Percentiles rank a stretch among this genome's conserved stretches.
Evolutionary conservation across 2,113 vertebrate genomes (phyloP).

Genomic region (Artemisiospiza belli): DNA sequence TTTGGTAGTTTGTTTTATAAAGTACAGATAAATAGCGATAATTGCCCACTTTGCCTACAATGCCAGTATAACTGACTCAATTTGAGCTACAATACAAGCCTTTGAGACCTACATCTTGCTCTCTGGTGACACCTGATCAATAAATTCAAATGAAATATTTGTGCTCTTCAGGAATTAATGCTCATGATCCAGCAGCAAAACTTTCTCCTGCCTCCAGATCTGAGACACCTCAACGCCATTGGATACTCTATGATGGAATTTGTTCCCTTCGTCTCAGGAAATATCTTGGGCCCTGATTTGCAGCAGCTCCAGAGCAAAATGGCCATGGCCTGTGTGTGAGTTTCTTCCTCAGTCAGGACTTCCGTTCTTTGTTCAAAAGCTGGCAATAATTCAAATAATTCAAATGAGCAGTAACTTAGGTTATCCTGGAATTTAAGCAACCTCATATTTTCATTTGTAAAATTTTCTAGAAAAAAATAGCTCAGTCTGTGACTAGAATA

Average conservation of each 20-base stretch:
- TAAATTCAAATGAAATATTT: not conserved
- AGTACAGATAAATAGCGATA: not conserved
- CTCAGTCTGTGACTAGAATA: not conserved
- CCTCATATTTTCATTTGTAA: not conserved
- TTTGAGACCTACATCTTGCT: not conserved
- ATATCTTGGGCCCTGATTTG: not conserved
- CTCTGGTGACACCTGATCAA: not conserved
- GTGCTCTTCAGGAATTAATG: not conserved
- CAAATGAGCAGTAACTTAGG: not conserved
- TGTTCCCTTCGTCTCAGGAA: not conserved
- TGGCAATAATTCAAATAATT: not conserved
- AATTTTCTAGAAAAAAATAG: not conserved
- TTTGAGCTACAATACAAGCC: not conserved
- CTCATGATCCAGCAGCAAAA: not conserved
- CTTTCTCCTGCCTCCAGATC: not conserved
- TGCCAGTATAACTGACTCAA: not conserved
- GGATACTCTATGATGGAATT: not conserved
- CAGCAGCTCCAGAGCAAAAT: not conserved
- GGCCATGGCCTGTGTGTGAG: rapidly evolving
- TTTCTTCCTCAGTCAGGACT: not conserved
- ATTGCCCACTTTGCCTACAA: not conserved
- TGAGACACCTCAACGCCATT: rapidly evolving
- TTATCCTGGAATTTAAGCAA: not conserved
- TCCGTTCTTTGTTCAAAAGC: not conserved
- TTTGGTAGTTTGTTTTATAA: not conserved